A percentile compares a stretch with the other conserved stretches of the same genome.
phyloP scores from a whole-genome alignment of 2,113 vertebrate species.

The Pampusana beccarii region DNA sequence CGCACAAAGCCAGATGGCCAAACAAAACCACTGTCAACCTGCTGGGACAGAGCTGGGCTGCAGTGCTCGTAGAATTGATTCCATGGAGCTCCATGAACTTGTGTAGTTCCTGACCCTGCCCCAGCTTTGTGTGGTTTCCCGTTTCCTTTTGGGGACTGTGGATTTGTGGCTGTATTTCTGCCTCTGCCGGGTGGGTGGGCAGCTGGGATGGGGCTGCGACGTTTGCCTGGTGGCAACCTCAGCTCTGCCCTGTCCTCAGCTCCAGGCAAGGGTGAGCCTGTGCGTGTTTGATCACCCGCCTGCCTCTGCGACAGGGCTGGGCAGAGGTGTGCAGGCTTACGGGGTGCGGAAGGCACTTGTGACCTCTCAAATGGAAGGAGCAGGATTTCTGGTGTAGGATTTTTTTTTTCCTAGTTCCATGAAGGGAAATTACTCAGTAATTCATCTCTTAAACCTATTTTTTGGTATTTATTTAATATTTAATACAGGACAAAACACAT shows the following conservation, averaged over 20 bases:
- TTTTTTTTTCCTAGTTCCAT: background rate
- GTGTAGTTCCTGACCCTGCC: background rate
- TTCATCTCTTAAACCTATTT: background rate
- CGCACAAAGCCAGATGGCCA: background rate
- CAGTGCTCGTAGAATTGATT: background rate
- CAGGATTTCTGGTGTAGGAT: background rate
- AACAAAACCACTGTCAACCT: background rate
- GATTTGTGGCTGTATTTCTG: background rate
- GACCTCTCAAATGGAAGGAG: background rate
- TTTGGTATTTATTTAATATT: background rate
- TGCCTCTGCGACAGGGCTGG: background rate
- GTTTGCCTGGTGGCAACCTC: accelerated
- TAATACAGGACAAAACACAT: background rate
- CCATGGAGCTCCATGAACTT: background rate
- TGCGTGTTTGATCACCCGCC: background rate
- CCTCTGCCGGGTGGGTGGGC: no score
- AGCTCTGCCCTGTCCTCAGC: background rate
- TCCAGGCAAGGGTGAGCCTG: accelerated
- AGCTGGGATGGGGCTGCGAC: background rate
- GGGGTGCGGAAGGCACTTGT: background rate
- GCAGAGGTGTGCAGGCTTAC: no score
- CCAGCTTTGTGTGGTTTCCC: background rate
- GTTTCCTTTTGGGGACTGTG: background rate
- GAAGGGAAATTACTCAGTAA: background rate
- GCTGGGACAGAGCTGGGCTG: background rate